Evolutionary conservation across 1,140 invertebrate species (phyloP).

Genomic region (Galleria mellonella): DNA sequence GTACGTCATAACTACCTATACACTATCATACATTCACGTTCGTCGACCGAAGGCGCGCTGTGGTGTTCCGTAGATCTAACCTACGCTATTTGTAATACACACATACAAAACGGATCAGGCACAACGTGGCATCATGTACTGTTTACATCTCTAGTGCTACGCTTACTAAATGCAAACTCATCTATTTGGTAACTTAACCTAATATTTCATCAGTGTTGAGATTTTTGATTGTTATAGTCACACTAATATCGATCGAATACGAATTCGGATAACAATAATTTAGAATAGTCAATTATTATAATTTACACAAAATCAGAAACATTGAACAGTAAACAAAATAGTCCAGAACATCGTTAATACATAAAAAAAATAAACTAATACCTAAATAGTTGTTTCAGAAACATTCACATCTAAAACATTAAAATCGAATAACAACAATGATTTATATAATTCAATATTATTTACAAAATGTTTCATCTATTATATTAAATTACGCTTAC

Average conservation of each 20-base stretch:
- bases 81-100: constrained; percentile 23
- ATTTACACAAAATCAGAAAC: constrained; percentile 26
- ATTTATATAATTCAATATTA: constrained; percentile 40
- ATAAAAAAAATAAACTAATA: constrained; percentile 33
- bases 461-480: constrained; percentile 41
- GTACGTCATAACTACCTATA: neutral
- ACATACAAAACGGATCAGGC: constrained; percentile 51
- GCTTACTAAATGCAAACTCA: constrained; percentile 57
- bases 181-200: constrained; percentile 59
- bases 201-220: constrained; percentile 33
- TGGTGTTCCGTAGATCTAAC: constrained; percentile 28
- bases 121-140: constrained; percentile 46
- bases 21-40: neutral
- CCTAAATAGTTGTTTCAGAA: constrained; percentile 36
- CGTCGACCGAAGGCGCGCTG: constrained; percentile 26
- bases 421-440: constrained; percentile 59
- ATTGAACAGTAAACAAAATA: neutral
- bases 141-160: constrained; percentile 24
- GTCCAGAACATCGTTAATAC: constrained; percentile 16
- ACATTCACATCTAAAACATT: constrained; percentile 58
- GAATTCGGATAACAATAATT: constrained; percentile 14
- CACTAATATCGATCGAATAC: constrained; percentile 6
- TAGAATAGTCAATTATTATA: constrained; percentile 26
- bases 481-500: constrained; percentile 15
- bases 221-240: constrained; percentile 30